phyloP scores from a whole-genome alignment of 2,888 invertebrate species.

The Drosophila nr. fundita region DNA sequence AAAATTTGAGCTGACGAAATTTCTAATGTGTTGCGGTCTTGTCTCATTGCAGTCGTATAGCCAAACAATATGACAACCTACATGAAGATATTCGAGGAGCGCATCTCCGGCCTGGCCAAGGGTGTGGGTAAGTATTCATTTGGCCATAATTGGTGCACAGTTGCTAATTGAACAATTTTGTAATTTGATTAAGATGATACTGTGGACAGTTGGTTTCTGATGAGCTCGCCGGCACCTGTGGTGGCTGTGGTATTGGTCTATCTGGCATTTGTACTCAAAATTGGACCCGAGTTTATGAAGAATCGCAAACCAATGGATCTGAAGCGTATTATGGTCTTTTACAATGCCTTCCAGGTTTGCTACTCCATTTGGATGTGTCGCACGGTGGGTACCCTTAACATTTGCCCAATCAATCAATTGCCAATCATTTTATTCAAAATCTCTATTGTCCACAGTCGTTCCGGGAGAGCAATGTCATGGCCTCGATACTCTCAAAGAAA shows the following conservation, averaged over 20 bases:
- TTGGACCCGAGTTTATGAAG: conserved; percentile 91
- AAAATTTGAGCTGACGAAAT: conserved; percentile 24
- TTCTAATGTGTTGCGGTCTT: conserved; percentile 55
- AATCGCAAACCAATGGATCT: conserved; percentile 90
- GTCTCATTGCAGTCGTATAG: conserved; percentile 45
- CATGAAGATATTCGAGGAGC: conserved; percentile 82
- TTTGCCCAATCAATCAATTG: background rate
- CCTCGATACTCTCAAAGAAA: conserved; percentile 81
- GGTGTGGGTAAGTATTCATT: conserved; percentile 80
- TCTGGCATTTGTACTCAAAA: conserved; percentile 90
- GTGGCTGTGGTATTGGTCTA: conserved; percentile 88
- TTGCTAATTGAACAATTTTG: conserved; percentile 28
- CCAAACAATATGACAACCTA: conserved; percentile 76
- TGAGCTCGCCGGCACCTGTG: conserved; percentile 91
- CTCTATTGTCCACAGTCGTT: conserved; percentile 64
- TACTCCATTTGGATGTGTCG: conserved; percentile 91
- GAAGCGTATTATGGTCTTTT: conserved; percentile 90
- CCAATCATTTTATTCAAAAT: background rate
- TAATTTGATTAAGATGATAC: conserved; percentile 87
- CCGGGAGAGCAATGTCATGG: conserved; percentile 79
- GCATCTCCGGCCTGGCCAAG: conserved; percentile 80
- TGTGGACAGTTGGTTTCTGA: conserved; percentile 91
- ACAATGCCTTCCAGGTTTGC: conserved; percentile 95
- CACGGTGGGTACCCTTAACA: conserved; percentile 74
- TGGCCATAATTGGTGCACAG: background rate